phyloP scores from a whole-genome alignment of 2,888 invertebrate genomes.

The Euclidia mi region DNA sequence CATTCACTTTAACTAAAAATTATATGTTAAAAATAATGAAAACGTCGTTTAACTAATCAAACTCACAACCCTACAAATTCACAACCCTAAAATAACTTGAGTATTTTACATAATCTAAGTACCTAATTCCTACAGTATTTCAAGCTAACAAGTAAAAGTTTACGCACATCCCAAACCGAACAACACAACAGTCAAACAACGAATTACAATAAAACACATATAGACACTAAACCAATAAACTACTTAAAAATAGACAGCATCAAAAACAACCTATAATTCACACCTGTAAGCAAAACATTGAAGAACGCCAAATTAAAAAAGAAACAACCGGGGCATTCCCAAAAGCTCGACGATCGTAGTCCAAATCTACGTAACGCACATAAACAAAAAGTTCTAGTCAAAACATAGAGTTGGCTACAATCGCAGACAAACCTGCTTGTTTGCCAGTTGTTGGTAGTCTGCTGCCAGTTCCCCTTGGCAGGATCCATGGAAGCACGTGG shows the following conservation, averaged over 20 bases:
- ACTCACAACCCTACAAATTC: too few relatives aligned
- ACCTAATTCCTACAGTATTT: too few relatives aligned
- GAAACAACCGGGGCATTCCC: not conserved
- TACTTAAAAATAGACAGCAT: not conserved
- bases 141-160: too few relatives aligned
- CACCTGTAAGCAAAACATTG: constrained; percentile 1
- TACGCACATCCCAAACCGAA: too few relatives aligned
- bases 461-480: constrained; percentile 62
- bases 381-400: constrained; percentile 72
- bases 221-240: not conserved
- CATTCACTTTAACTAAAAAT: too few relatives aligned
- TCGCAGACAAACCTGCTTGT: constrained; percentile 65
- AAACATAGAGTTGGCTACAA: constrained; percentile 73
- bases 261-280: not conserved
- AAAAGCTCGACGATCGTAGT: constrained; percentile 31
- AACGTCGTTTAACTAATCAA: too few relatives aligned
- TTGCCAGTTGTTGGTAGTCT: constrained; percentile 72
- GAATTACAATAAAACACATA: too few relatives aligned
- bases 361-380: constrained; percentile 32
- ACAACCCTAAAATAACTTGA: too few relatives aligned
- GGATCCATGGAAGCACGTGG: constrained; percentile 60
- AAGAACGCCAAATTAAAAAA: constrained; percentile 1
- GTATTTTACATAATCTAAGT: too few relatives aligned
- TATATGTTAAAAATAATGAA: too few relatives aligned
- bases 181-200: too few relatives aligned